These are phyloP conservation scores for Notarius quadriscutis DNA, from an alignment of 2,113 vertebrate genomes.

Conservation along the genomic window DNA sequence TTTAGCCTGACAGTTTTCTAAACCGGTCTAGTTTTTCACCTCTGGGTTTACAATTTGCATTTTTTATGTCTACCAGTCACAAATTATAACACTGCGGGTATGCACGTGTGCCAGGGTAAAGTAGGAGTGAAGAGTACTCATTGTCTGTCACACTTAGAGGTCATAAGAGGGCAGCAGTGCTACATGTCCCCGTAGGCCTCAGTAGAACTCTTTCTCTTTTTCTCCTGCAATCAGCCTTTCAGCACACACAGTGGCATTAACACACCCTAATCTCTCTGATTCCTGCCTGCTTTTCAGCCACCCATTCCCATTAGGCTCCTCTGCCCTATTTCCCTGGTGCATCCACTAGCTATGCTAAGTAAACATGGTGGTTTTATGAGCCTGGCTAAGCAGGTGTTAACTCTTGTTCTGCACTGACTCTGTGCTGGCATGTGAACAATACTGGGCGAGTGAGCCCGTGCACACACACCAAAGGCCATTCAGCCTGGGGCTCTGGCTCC, in stretches of 20 bases:
- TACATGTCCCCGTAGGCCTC: slow-evolving; percentile 52
- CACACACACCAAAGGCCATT: slow-evolving; percentile 54
- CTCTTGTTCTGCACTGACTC: slow-evolving; percentile 59
- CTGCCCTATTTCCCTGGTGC: slow-evolving; percentile 51
- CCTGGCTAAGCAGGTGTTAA: slow-evolving; percentile 59
- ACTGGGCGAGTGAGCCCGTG: slow-evolving; percentile 41
- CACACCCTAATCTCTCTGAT: slow-evolving; percentile 58
- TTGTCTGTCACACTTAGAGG: slow-evolving; percentile 43
- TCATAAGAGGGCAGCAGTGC: slow-evolving; percentile 53
- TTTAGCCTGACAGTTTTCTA: neutral
- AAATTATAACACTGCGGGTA: neutral
- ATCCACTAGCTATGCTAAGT: slow-evolving; percentile 55
- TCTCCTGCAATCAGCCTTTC: slow-evolving; percentile 54
- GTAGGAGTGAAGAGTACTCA: slow-evolving; percentile 20
- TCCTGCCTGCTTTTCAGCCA: slow-evolving; percentile 53
- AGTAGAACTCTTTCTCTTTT: slow-evolving; percentile 49
- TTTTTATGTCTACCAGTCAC: neutral
- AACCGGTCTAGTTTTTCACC: neutral
- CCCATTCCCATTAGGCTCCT: slow-evolving; percentile 58
- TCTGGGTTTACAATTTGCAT: neutral
- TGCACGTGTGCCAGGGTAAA: slow-evolving; percentile 20
- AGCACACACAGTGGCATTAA: slow-evolving; percentile 55
- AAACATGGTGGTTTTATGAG: slow-evolving; percentile 58
- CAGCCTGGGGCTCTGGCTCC: slow-evolving; percentile 45
- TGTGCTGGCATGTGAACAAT: slow-evolving; percentile 59